Evolutionary conservation across 2,113 vertebrate genomes (phyloP).

Genomic region (Terrapene triunguis): DNA sequence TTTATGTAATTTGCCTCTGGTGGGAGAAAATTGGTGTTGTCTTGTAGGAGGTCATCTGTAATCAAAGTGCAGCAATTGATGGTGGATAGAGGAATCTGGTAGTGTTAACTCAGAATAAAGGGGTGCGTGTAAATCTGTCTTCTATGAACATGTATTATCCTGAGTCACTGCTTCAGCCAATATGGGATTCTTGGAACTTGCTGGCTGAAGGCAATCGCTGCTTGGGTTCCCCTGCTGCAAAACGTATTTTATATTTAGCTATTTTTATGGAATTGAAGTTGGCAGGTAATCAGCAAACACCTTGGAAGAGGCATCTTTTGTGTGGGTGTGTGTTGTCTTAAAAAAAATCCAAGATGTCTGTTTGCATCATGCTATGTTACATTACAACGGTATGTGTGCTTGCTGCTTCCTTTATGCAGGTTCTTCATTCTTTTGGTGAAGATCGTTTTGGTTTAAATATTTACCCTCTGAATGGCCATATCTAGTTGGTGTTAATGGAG

Average conservation of each 20-base stretch:
- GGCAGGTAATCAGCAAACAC: background rate
- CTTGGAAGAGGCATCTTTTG: background rate
- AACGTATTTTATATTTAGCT: background rate
- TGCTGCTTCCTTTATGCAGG: fast-evolving
- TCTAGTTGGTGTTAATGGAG: background rate
- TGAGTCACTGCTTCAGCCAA: background rate
- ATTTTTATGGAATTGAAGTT: background rate
- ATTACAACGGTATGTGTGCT: background rate
- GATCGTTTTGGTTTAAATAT: background rate
- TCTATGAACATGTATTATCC: background rate
- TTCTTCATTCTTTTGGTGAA: background rate
- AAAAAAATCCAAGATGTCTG: background rate
- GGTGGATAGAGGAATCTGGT: background rate
- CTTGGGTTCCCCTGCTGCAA: background rate
- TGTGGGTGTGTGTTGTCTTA: background rate
- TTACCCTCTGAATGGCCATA: background rate
- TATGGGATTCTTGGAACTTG: background rate
- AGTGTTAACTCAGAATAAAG: background rate
- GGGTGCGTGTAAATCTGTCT: background rate
- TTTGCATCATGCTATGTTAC: fast-evolving
- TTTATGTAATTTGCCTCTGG: background rate
- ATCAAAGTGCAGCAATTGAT: background rate
- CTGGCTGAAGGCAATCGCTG: background rate
- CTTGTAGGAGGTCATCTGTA: background rate
- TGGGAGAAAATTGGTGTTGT: background rate